Evolutionary conservation across 2,888 invertebrate species (phyloP), one percentile per base, ranked within the genome.

Genomic region (Lysandra bellargus): DNA sequence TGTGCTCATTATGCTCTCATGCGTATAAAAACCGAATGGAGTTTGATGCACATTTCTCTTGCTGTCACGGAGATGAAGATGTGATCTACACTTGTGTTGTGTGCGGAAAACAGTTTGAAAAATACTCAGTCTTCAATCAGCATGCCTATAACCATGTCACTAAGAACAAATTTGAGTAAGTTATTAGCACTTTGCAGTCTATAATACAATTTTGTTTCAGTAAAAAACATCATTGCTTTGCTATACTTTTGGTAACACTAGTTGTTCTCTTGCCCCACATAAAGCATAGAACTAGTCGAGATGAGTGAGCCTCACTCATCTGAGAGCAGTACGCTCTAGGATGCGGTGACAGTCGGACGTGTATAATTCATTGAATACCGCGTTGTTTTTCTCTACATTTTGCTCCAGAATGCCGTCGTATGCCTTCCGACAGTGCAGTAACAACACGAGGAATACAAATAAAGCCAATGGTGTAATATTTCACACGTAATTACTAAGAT

Each of bases 81-180:
- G 85, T 92, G 30, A 87, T 95, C 3, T 96, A 96, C 86, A 92
- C 95, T 3, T 96, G 96, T 85, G 95, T 95, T 77, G 93, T 95
- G 83, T 96, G 96, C 84, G 91, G 92, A 80, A 95, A 95, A 83
- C 90, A 93, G 80, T 94, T 92, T 84, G 92, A 94, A 33, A 95
- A 95, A 83, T 96, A 96, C 86, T 87, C 91, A 1, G 87, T 91
- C 53, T 95, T 96, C 83, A 90, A 94, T 23, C 89, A 93, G 73
- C 96, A 96, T 85, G 95, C 95, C 87, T 95, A 96, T 84, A 87
- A 95, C 79, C 96, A 96, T 84, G 91, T 87, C 75, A 81, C 87
- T 79, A 92, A 88, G 85, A 87, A 88, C 80, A 89, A 86, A 86
- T 93, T 88, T 82, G 87, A 88, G 93, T 94, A 80, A 92, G 92